Evolutionary conservation across 2,888 invertebrate genomes (phyloP).

Genomic region (Lordiphosa andalusiaca): DNA sequence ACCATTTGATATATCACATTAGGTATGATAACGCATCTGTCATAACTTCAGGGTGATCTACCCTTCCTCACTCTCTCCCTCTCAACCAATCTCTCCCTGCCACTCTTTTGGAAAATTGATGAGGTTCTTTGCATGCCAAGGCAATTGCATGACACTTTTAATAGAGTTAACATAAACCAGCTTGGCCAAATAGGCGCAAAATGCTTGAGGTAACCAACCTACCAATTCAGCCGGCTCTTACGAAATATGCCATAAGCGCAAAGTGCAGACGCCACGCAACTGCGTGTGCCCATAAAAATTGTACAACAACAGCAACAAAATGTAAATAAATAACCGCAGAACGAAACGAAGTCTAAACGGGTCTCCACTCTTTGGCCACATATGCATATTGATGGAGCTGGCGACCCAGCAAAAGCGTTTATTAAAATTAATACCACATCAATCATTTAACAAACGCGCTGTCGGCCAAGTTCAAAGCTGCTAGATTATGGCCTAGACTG

Average conservation of each 20-base stretch:
- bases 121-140: conserved; percentile 50
- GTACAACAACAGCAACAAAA: conserved; percentile 10
- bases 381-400: conserved; percentile 51
- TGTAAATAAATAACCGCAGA: conserved; percentile 37
- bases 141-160: conserved; percentile 69
- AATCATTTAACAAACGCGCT: conserved; percentile 77
- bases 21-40: too few relatives aligned
- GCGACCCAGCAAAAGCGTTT: conserved; percentile 47
- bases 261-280: conserved; percentile 60
- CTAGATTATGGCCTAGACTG: conserved; percentile 23
- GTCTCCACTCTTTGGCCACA: conserved; percentile 5
- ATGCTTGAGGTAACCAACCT: conserved; percentile 26
- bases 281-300: conserved; percentile 39
- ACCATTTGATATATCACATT: too few relatives aligned
- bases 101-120: conserved; percentile 1
- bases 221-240: not conserved
- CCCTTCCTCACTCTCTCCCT: conserved; percentile 6
- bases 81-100: too few relatives aligned
- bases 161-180: conserved; percentile 56
- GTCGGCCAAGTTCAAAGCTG: conserved; percentile 78
- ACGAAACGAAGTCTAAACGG: conserved; percentile 28
- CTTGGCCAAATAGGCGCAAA: conserved; percentile 41
- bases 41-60: too few relatives aligned
- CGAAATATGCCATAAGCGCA: conserved; percentile 27
- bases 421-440: conserved; percentile 79